phyloP scores from a whole-genome alignment of 2,113 vertebrate species.

The Cisticola juncidis region DNA sequence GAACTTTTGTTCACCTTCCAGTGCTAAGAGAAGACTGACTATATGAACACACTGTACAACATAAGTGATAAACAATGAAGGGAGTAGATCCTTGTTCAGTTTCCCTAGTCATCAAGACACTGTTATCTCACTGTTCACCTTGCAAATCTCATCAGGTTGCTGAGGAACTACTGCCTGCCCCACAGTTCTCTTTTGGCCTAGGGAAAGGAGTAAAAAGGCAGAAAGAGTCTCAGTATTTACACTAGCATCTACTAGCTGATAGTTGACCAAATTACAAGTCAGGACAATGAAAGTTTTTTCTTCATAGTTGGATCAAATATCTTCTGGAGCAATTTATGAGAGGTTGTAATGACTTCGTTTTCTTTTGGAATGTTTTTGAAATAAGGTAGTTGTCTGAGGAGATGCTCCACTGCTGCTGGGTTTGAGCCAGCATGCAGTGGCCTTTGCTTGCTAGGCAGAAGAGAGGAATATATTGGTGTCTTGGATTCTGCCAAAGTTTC shows the following conservation, averaged over 20 bases:
- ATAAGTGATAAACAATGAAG: not conserved
- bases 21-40: not conserved
- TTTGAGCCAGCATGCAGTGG: not conserved
- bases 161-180: not conserved
- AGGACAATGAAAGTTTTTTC: not conserved
- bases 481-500: not conserved
- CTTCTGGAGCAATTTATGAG: not conserved
- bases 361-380: not conserved
- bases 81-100: not conserved
- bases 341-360: not conserved
- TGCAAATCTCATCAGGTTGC: not conserved
- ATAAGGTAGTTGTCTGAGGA: not conserved
- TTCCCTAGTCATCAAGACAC: not conserved
- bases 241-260: not conserved
- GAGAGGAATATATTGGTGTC: not conserved
- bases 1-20: not conserved
- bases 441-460: not conserved
- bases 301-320: not conserved
- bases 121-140: not conserved
- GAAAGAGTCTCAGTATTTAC: not conserved
- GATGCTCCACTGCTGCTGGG: not conserved
- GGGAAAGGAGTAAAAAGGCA: not conserved
- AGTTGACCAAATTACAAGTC: not conserved
- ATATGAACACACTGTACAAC: not conserved
- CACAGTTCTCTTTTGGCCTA: not conserved